Base-by-base conservation (phyloP, 2,888 invertebrate species). In the Dexiosoma caninum region DNA sequence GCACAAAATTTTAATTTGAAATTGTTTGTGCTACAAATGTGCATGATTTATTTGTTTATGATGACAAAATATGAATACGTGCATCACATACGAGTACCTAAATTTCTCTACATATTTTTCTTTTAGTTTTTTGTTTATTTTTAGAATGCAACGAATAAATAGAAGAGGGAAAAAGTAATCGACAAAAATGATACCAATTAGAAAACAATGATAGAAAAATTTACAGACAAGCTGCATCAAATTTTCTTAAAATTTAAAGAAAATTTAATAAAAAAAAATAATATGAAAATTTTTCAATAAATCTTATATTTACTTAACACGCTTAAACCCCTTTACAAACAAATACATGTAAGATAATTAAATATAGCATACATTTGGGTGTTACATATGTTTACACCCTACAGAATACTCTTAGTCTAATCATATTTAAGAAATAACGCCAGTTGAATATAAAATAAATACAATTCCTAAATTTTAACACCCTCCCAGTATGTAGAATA, bases 381-480 rank as follows among this genome's bases (percentile, higher is more conserved):
- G 35, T 46, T 46, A 46, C 1, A 46, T 21, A 46, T 32, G 32
- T 10, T 6, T 35, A 16, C 10, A 44, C 21, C 44, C 32, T 21
- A 23, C 8, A 21, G 55, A 55, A 69, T 44, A 69, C 21, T 55
- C 44, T 44, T 44, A 51, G 27, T 27, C 23, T 23, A 51, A 37
- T 49, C 19, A 35, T 16, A 66, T 16, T 37, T 35, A 10, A 14
- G 35, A 46, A 32, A 16, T 2, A 32, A 32, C 2, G 21, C 46
- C n/a, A n/a, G n/a, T 9, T 21, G 2, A 23, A 37, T 1, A n/a
- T 57, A 0, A 19, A 57, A 57, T n/a, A 37, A n/a, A 2, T n/a
- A n/a, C 19, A 32, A 12, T 1, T 19, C 19, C 9, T 0, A 2
- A 1, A 53, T 14, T 4, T 23, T 12, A 16, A 12, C 2, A 16